These are phyloP conservation scores for Paracyclopina nana DNA, from an alignment of 1,140 invertebrate genomes.

Conservation along the genomic window DNA sequence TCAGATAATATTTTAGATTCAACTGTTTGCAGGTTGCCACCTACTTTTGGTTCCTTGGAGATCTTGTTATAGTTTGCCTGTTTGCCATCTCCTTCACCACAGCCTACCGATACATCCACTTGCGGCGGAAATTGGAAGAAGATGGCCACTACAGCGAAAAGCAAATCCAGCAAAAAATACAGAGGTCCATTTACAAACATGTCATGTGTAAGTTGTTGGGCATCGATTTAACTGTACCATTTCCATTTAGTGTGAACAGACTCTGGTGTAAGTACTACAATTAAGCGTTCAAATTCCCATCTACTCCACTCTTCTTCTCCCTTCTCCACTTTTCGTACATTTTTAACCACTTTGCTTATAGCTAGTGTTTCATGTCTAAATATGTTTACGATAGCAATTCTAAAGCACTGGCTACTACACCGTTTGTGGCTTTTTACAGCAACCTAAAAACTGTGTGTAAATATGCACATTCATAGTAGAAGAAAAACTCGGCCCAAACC, in stretches of 20 bases:
- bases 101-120: conserved; percentile 11
- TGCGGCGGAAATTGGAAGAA: not conserved
- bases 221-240: no score
- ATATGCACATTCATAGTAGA: no score
- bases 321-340: not conserved
- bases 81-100: conserved; percentile 8
- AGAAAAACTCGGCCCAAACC: no score
- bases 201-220: not conserved
- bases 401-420: no score
- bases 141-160: not conserved
- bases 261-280: no score
- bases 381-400: no score
- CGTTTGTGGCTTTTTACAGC: no score
- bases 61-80: conserved; percentile 9
- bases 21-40: conserved; percentile 1
- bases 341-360: no score
- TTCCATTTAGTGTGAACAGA: no score
- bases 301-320: not conserved
- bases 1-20: no score
- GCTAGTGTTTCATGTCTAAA: no score
- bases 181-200: conserved; percentile 8
- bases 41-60: conserved; percentile 13
- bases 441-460: no score
- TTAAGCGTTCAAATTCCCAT: not conserved
- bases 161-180: conserved; percentile 3